A percentile compares a stretch with the other conserved stretches of the same genome.
Evolutionary conservation across 2,888 invertebrate species (phyloP).

Genomic region (Sussaba pulchella): DNA sequence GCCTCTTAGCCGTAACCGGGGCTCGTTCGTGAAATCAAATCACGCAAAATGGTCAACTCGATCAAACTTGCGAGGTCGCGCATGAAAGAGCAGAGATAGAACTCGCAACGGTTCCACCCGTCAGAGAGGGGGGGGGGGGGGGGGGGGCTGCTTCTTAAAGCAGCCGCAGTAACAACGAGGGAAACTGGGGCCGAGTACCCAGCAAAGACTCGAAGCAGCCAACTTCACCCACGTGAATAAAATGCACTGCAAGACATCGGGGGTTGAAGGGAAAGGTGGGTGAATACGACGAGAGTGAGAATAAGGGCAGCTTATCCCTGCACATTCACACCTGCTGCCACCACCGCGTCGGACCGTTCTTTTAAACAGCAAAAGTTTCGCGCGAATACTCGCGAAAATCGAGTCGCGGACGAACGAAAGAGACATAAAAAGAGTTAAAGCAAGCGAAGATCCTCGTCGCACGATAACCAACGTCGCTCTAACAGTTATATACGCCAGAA

Average conservation of each 20-base stretch:
- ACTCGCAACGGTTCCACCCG: no score
- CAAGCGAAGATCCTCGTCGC: slow-evolving; percentile 52
- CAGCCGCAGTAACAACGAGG: background rate
- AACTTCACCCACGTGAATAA: slow-evolving; percentile 54
- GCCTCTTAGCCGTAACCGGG: slow-evolving; percentile 35
- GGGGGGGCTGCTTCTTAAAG: background rate
- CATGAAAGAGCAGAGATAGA: background rate
- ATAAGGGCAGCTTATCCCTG: slow-evolving; percentile 54
- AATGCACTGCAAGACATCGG: slow-evolving; percentile 44
- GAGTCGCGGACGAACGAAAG: slow-evolving; percentile 19
- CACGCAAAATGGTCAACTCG: slow-evolving; percentile 45
- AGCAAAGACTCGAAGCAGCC: slow-evolving; percentile 37
- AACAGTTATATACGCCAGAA: slow-evolving; percentile 41
- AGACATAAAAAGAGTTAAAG: slow-evolving; percentile 55
- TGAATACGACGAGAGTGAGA: slow-evolving; percentile 32
- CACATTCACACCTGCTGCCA: slow-evolving; percentile 52
- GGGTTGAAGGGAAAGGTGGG: slow-evolving; percentile 16
- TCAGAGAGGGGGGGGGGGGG: no score
- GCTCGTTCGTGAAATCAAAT: slow-evolving; percentile 50
- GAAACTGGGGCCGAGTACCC: slow-evolving; percentile 15
- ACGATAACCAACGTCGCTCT: slow-evolving; percentile 34
- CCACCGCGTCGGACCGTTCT: slow-evolving; percentile 50
- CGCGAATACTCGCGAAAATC: slow-evolving; percentile 53
- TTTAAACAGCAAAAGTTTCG: slow-evolving; percentile 57
- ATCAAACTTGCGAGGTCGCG: slow-evolving; percentile 42